phyloP scores from a whole-genome alignment of 2,888 invertebrate genomes.

The Morinoia aosen region DNA sequence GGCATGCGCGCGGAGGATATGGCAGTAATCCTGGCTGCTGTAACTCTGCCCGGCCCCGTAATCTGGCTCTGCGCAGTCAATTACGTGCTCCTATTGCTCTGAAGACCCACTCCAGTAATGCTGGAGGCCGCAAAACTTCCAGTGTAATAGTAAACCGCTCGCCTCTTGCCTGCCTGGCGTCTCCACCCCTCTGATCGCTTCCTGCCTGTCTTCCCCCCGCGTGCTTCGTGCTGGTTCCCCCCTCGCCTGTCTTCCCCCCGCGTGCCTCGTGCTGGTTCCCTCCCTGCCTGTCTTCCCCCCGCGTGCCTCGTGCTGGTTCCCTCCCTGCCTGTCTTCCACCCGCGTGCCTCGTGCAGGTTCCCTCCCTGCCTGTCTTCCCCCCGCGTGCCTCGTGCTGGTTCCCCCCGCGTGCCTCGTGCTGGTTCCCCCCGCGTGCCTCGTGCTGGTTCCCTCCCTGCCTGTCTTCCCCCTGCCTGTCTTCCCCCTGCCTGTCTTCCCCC shows the following conservation, averaged over 20 bases:
- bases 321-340: too few species aligned
- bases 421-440: too few species aligned
- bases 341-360: too few species aligned
- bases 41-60: constrained; percentile 23
- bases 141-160: constrained; percentile 35
- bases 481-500: too few species aligned
- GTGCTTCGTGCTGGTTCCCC: too few species aligned
- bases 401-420: too few species aligned
- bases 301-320: too few species aligned
- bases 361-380: too few species aligned
- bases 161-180: neutral
- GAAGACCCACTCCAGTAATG: constrained; percentile 40
- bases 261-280: neutral
- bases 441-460: too few species aligned
- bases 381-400: too few species aligned
- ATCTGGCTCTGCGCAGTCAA: constrained; percentile 43
- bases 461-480: too few species aligned
- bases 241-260: neutral
- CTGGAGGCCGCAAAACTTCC: constrained; percentile 41
- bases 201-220: neutral
- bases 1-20: neutral
- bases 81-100: constrained; percentile 32
- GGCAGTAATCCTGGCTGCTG: constrained; percentile 14
- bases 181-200: neutral
- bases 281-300: too few species aligned